A percentile compares a stretch with the other conserved stretches of the same genome.
Conservation (phyloP, 2,113 vertebrate genomes). For the Cettia cetti region DNA sequence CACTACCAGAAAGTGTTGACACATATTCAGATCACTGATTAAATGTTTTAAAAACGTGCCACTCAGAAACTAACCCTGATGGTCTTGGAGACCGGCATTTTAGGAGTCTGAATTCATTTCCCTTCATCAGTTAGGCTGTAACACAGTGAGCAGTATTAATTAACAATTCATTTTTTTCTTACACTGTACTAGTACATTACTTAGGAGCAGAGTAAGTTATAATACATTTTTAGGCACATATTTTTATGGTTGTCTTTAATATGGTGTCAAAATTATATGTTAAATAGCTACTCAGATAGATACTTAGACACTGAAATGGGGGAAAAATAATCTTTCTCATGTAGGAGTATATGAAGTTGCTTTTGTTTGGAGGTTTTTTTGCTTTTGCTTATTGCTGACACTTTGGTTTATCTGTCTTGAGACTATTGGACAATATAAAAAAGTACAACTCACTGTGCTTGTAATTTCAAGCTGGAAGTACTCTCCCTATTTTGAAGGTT, state of each 20-base stretch:
- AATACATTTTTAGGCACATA: neutral
- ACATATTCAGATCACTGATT: constrained; percentile 79
- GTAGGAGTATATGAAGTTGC: neutral
- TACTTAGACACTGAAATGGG: neutral
- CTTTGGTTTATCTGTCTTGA: neutral
- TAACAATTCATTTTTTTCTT: neutral
- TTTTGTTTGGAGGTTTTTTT: neutral
- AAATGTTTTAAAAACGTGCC: constrained; percentile 83
- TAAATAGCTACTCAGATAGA: neutral
- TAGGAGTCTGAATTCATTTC: constrained; percentile 50
- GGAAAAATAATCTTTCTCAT: neutral
- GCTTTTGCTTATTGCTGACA: neutral
- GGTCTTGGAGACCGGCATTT: constrained; percentile 70
- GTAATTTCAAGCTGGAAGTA: neutral
- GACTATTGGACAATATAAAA: neutral
- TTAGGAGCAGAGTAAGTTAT: neutral
- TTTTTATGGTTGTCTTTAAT: neutral
- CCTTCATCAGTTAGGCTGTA: constrained; percentile 38
- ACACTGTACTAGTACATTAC: neutral
- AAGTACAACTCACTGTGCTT: neutral
- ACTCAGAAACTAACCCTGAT: constrained; percentile 82
- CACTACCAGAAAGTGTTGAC: constrained; percentile 80
- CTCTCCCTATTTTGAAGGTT: neutral
- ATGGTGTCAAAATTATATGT: neutral
- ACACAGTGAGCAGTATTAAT: constrained; percentile 38